These are phyloP conservation scores for Seira musarum DNA, from an alignment of 2,888 invertebrate species.

Conservation along the genomic window DNA sequence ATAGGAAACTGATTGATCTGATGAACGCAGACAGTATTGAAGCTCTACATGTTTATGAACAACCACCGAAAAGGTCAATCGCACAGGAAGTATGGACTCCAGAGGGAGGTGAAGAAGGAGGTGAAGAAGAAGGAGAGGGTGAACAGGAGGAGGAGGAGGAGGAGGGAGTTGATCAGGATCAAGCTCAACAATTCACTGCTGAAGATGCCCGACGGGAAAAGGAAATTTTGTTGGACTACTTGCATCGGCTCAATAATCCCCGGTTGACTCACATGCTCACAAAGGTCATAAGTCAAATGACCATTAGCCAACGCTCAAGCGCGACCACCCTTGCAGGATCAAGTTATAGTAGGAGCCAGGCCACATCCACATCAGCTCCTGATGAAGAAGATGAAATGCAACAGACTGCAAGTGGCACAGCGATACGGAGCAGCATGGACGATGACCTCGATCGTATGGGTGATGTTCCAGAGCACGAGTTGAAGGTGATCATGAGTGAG, in stretches of 20 bases:
- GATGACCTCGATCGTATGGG: slow-evolving; percentile 32
- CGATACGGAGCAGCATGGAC: too few relatives aligned
- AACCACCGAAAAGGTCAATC: too few relatives aligned
- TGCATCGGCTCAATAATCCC: slow-evolving; percentile 28
- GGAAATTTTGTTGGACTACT: slow-evolving; percentile 15
- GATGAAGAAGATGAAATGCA: slow-evolving; percentile 27
- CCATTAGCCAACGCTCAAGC: too few relatives aligned
- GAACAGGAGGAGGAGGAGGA: too few relatives aligned
- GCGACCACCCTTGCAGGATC: too few relatives aligned
- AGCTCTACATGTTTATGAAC: slow-evolving; percentile 18
- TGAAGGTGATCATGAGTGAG: slow-evolving; percentile 35
- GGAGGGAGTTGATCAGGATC: too few relatives aligned
- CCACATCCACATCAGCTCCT: not conserved
- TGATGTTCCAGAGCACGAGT: slow-evolving; percentile 38
- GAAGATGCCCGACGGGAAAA: slow-evolving; percentile 17
- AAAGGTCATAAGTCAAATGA: slow-evolving; percentile 24
- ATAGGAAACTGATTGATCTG: slow-evolving; percentile 29
- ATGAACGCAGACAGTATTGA: slow-evolving; percentile 34
- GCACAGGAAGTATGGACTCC: too few relatives aligned
- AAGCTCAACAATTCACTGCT: not conserved
- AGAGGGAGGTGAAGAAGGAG: too few relatives aligned
- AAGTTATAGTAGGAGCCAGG: too few relatives aligned
- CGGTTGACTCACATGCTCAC: slow-evolving; percentile 20
- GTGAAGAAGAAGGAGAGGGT: too few relatives aligned
- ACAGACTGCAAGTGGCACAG: too few relatives aligned